phyloP scores from a whole-genome alignment of 2,888 invertebrate species.

The Oligia latruncula region DNA sequence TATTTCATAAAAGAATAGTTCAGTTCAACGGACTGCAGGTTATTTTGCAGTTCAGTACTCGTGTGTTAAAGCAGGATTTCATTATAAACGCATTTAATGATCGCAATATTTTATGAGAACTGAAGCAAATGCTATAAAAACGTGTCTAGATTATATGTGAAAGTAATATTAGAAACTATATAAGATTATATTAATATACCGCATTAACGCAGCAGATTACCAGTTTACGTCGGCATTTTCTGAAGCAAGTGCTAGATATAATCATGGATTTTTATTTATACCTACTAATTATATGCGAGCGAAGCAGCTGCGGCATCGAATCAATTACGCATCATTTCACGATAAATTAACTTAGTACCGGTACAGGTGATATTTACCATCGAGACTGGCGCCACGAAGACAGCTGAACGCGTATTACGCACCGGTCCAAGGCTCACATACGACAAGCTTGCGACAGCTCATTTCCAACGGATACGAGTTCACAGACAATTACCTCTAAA shows the following conservation, averaged over 20 bases:
- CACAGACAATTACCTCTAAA: constrained; percentile 82
- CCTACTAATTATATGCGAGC: constrained; percentile 62
- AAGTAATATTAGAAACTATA: constrained; percentile 31
- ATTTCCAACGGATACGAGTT: constrained; percentile 67
- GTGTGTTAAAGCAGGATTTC: not conserved
- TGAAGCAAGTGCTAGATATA: constrained; percentile 51
- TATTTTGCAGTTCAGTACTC: not conserved
- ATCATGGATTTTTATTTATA: constrained; percentile 60
- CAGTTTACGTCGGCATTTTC: constrained; percentile 49
- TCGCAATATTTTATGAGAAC: not conserved
- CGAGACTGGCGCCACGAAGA: constrained; percentile 68
- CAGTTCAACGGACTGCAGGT: constrained; percentile 13
- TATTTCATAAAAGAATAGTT: not conserved
- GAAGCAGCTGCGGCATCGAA: constrained; percentile 67
- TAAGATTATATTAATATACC: constrained; percentile 29
- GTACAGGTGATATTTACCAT: constrained; percentile 72
- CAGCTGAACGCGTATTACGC: constrained; percentile 67
- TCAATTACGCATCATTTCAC: constrained; percentile 71
- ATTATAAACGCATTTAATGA: constrained; percentile 1
- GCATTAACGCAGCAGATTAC: constrained; percentile 37
- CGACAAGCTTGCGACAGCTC: constrained; percentile 38
- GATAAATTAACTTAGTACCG: constrained; percentile 65
- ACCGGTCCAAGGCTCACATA: constrained; percentile 41
- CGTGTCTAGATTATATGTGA: not conserved
- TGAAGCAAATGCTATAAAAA: constrained; percentile 3